Evolutionary conservation across 2,888 invertebrate genomes (phyloP), one percentile per base, ranked within the genome.

Genomic region (Caenorhabditis sp.): DNA sequence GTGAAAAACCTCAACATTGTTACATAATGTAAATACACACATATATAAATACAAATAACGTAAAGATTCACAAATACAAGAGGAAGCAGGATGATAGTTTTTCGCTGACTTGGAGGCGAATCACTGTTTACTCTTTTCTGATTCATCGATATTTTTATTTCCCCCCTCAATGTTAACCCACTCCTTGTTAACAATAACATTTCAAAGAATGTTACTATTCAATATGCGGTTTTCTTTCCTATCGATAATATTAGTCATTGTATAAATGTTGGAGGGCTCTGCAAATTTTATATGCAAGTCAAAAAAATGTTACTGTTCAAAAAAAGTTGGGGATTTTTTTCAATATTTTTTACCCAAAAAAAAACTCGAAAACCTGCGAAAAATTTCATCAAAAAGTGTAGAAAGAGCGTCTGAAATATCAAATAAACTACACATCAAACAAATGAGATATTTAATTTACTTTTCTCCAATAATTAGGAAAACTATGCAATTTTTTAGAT

Each of bases 311-410:
- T 31, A 31, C 4, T 10, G 4, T 31, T 4, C 5, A 31, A 31
- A 31, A 31, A 31, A 31, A 31, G n/a, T n/a, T n/a, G n/a, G n/a
- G n/a, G n/a, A n/a, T n/a, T n/a, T n/a, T n/a, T n/a, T n/a, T n/a
- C n/a, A 50, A 68, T 56, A 69, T 60, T 43, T 68, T 63, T 54
- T 60, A 61, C 64, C 64, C 65, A 64, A 61, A 65, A 70, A 64
- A 61, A 65, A 65, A 65, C 64, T 53, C 53, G 62, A 53, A 27
- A 60, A 27, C 14, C 25, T 52, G 50, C 38, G n/a, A n/a, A n/a
- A n/a, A n/a, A n/a, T n/a, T n/a, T n/a, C n/a, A n/a, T n/a, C n/a
- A n/a, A n/a, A n/a, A n/a, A n/a, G n/a, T n/a, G n/a, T n/a, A n/a
- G n/a, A n/a, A n/a, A n/a, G n/a, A n/a, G n/a, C n/a, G n/a, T n/a